phyloP scores from a whole-genome alignment of 2,888 invertebrate genomes.

The Lordiphosa fenestrarum region DNA sequence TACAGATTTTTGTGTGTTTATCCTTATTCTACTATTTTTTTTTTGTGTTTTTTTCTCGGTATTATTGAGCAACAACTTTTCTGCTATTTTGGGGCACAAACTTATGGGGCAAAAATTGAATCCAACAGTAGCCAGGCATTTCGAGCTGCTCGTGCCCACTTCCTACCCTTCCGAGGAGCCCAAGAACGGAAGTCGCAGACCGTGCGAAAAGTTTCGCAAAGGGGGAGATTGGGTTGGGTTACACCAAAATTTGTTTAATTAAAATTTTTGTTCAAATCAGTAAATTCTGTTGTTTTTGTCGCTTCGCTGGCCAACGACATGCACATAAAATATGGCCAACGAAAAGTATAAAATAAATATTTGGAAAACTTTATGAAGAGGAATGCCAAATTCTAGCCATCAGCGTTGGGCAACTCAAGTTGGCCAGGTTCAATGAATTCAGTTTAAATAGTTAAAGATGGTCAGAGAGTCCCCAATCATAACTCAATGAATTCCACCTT shows the following conservation, averaged over 20 bases:
- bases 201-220: slow-evolving; percentile 56
- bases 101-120: slow-evolving; percentile 47
- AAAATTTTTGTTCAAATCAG: slow-evolving; percentile 73
- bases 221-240: background rate
- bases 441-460: too few relatives aligned
- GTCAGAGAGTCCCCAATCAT: background rate
- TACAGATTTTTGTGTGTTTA: slow-evolving; percentile 41
- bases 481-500: slow-evolving; percentile 4
- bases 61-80: slow-evolving; percentile 60
- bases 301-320: slow-evolving; percentile 30
- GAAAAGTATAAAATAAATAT: slow-evolving; percentile 50
- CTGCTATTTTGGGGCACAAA: slow-evolving; percentile 67
- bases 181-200: slow-evolving; percentile 63
- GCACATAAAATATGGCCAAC: slow-evolving; percentile 51
- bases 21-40: slow-evolving; percentile 25
- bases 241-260: slow-evolving; percentile 72
- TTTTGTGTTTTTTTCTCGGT: slow-evolving; percentile 49
- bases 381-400: slow-evolving; percentile 7
- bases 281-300: slow-evolving; percentile 62
- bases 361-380: slow-evolving; percentile 15
- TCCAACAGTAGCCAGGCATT: slow-evolving; percentile 9
- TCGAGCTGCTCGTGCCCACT: slow-evolving; percentile 49
- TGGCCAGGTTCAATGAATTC: too few relatives aligned
- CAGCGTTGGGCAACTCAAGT: background rate
- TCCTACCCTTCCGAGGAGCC: slow-evolving; percentile 40